A percentile compares a stretch with the other conserved stretches of the same genome.
These are phyloP conservation scores for Lepidocyrtinus sp. DNA, from an alignment of 2,888 invertebrate genomes.

Conservation along the genomic window DNA sequence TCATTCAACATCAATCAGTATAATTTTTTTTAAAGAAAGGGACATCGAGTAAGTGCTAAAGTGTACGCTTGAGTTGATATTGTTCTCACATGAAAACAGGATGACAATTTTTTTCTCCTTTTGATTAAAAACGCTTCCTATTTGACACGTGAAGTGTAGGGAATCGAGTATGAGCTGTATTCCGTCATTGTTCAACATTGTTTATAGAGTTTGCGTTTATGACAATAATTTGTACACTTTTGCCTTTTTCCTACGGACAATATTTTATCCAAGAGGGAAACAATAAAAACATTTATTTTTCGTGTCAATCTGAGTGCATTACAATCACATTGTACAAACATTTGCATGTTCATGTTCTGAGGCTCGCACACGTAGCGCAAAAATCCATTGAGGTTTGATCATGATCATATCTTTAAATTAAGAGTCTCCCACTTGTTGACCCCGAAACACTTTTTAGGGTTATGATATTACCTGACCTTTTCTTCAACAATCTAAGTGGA, in stretches of 20 bases:
- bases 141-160: too few relatives aligned
- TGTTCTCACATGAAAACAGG: not conserved
- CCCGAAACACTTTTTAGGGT: slow-evolving; percentile 61
- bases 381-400: too few relatives aligned
- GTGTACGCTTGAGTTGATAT: not conserved
- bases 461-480: not conserved
- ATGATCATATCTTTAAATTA: too few relatives aligned
- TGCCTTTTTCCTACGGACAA: not conserved
- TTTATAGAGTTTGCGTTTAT: not conserved
- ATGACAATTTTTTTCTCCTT: not conserved
- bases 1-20: not conserved
- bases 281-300: not conserved
- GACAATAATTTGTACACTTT: too few relatives aligned
- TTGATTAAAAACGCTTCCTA: too few relatives aligned
- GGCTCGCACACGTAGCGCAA: too few relatives aligned
- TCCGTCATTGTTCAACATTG: not conserved
- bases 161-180: too few relatives aligned
- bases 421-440: slow-evolving; percentile 68
- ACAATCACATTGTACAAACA: not conserved
- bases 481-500: too few relatives aligned
- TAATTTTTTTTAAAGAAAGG: not conserved
- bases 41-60: not conserved
- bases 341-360: not conserved
- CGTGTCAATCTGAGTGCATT: not conserved
- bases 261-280: not conserved